Percentiles rank a stretch among this genome's conserved stretches.
Evolutionary conservation across 2,888 invertebrate species (phyloP).

Genomic region (Aspidapion aeneum): DNA sequence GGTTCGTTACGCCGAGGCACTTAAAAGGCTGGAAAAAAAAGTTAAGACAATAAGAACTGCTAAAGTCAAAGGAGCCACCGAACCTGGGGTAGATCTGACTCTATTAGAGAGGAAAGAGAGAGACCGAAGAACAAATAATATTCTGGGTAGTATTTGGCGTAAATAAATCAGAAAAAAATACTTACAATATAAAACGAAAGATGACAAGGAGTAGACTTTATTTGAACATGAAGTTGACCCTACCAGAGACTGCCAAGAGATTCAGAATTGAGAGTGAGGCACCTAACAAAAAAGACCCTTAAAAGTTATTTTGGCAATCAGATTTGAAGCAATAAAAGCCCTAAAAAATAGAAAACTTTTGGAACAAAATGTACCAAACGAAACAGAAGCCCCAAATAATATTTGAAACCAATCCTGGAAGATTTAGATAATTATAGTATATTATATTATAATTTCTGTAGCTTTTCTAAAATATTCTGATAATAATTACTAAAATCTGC

Average conservation of each 20-base stretch:
- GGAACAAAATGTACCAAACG: background rate
- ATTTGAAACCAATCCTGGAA: background rate
- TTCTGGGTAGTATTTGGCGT: background rate
- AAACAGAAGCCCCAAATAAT: conserved; percentile 6
- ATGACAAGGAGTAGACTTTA: background rate
- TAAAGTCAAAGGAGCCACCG: background rate
- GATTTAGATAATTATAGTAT: background rate
- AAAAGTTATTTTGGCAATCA: background rate
- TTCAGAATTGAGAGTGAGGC: background rate
- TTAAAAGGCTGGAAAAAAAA: background rate
- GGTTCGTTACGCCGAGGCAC: background rate
- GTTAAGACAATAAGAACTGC: background rate
- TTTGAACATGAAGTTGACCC: background rate
- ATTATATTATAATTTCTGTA: no score
- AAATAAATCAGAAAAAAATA: background rate
- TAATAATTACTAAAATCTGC: no score
- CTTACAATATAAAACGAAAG: background rate
- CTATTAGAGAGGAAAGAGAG: background rate
- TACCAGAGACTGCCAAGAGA: background rate
- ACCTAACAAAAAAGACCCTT: background rate
- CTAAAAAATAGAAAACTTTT: conserved; percentile 5
- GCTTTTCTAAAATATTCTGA: no score
- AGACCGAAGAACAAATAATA: background rate
- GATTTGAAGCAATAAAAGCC: conserved; percentile 1
- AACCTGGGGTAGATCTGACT: background rate